Evolutionary conservation across 2,113 vertebrate genomes (phyloP).

Genomic region (Eupsittula cactorum): DNA sequence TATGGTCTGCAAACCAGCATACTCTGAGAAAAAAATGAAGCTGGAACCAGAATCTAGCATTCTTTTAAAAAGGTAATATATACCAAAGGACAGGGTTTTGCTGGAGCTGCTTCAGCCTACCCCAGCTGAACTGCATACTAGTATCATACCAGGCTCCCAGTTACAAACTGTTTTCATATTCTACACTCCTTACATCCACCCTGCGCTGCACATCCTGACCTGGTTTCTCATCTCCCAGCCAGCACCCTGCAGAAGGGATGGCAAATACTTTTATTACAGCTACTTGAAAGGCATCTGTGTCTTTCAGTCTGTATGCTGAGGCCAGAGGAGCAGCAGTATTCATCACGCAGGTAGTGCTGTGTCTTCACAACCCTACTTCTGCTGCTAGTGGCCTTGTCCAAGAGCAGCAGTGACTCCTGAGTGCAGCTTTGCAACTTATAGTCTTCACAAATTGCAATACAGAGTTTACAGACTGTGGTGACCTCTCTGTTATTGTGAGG

Average conservation of each 20-base stretch:
- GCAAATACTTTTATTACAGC: neutral
- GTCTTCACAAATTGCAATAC: neutral
- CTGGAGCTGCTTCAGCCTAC: neutral
- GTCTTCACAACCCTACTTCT: neutral
- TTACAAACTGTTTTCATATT: neutral
- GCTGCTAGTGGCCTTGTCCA: neutral
- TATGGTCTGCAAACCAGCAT: neutral
- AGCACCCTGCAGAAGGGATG: neutral
- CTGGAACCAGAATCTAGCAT: neutral
- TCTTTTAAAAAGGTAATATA: neutral
- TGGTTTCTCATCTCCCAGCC: neutral
- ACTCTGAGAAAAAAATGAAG: neutral
- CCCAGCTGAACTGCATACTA: neutral
- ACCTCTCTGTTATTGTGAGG: neutral
- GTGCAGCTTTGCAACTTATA: neutral
- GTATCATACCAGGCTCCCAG: neutral
- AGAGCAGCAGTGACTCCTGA: neutral
- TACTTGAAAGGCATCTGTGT: neutral
- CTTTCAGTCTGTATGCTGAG: neutral
- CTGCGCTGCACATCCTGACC: neutral
- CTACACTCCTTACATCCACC: neutral
- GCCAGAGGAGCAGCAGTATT: neutral
- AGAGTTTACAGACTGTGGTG: neutral
- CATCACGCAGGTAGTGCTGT: rapidly evolving
- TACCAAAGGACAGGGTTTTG: neutral